These are phyloP conservation scores for Dryadula phaetusa DNA, from an alignment of 2,888 invertebrate genomes.

Conservation along the genomic window DNA sequence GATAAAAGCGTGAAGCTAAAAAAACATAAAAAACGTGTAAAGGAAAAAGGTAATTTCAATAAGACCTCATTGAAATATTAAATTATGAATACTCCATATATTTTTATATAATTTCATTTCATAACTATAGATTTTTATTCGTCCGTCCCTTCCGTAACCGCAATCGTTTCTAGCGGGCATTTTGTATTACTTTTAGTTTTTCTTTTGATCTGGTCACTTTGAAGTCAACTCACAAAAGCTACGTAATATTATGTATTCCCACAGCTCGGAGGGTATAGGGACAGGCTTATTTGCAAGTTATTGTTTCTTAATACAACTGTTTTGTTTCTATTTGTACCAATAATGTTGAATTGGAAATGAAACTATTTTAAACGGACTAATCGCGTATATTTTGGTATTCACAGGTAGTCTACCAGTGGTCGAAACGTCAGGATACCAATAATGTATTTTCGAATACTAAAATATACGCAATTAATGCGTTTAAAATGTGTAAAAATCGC, in stretches of 20 bases:
- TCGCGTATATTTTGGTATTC: too few relatives aligned
- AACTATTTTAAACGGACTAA: too few relatives aligned
- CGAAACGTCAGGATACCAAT: too few relatives aligned
- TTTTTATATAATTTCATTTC: slow-evolving; percentile 1
- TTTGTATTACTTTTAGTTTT: slow-evolving; percentile 41
- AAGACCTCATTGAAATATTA: not conserved
- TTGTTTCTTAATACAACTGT: slow-evolving; percentile 45
- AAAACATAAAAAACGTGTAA: too few relatives aligned
- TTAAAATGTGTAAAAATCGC: too few relatives aligned
- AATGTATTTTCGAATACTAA: too few relatives aligned
- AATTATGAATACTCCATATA: not conserved
- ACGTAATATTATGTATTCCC: slow-evolving; percentile 46
- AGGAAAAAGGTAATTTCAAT: too few relatives aligned
- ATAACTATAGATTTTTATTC: not conserved
- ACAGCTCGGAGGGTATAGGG: slow-evolving; percentile 33
- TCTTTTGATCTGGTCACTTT: slow-evolving; percentile 48
- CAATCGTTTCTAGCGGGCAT: slow-evolving; percentile 24
- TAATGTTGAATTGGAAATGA: slow-evolving; percentile 24
- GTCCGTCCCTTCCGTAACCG: slow-evolving; percentile 28
- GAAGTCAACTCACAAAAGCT: slow-evolving; percentile 43
- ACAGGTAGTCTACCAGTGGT: too few relatives aligned
- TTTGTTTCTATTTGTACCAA: slow-evolving; percentile 19
- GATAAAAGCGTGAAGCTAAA: too few relatives aligned
- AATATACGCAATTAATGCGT: too few relatives aligned
- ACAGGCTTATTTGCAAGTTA: slow-evolving; percentile 49